A percentile compares a stretch with the other conserved stretches of the same genome.
These are phyloP conservation scores for Capra hircus DNA, from an alignment of 2,113 vertebrate species.

Conservation along the genomic window DNA sequence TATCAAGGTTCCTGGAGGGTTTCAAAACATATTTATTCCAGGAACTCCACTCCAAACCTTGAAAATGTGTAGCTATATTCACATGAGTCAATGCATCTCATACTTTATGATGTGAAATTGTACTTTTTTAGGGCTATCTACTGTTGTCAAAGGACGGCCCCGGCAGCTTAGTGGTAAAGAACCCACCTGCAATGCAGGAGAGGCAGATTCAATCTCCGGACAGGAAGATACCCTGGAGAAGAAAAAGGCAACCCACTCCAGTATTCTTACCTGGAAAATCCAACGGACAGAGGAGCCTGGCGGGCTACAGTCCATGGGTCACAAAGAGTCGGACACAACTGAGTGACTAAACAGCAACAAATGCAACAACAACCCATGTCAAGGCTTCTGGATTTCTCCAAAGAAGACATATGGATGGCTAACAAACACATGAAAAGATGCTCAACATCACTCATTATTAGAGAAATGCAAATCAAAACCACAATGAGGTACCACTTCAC, in stretches of 20 bases:
- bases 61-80: neutral
- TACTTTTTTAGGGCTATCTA: neutral
- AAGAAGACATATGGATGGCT: no score
- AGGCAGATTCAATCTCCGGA: neutral
- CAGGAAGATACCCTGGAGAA: neutral
- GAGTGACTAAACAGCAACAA: neutral
- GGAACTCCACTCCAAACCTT: neutral
- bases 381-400: neutral
- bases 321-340: neutral
- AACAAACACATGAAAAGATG: no score
- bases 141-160: neutral
- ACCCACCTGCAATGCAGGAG: neutral
- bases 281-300: neutral
- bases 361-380: neutral
- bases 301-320: neutral
- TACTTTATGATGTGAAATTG: neutral
- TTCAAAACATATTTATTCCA: neutral
- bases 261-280: neutral
- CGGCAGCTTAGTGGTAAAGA: accelerated
- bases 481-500: no score
- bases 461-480: no score
- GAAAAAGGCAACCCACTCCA: neutral
- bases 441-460: no score
- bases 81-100: neutral
- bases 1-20: neutral